Conservation (phyloP, 2,888 invertebrate genomes). For the Andrena bicolor region DNA sequence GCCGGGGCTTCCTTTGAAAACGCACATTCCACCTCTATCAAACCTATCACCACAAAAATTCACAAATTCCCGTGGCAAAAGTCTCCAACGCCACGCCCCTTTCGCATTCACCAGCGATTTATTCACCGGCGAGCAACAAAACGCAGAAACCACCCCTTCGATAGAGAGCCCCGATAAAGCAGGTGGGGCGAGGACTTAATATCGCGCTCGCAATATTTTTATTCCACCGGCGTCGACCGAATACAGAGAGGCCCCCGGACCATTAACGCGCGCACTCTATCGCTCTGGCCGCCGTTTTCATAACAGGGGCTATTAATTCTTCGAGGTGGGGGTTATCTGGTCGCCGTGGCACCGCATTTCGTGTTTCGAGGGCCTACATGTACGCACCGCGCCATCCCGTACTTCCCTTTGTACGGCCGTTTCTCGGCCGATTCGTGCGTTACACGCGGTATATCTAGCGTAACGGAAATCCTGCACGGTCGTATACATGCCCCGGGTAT, state of each 20-base stretch:
- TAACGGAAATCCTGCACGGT: conserved; percentile 73
- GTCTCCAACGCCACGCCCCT: background rate
- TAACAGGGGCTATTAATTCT: conserved; percentile 65
- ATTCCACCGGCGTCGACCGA: background rate
- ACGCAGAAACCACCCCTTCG: background rate
- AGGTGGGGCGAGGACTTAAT: conserved; percentile 9
- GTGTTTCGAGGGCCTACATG: conserved; percentile 53
- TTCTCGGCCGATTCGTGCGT: conserved; percentile 66
- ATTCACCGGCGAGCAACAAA: conserved; percentile 12
- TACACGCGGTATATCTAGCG: conserved; percentile 66
- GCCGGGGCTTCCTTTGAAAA: too few species aligned
- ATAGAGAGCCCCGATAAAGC: conserved; percentile 3
- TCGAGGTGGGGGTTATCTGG: conserved; percentile 55
- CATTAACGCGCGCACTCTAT: background rate
- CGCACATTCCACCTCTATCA: too few species aligned
- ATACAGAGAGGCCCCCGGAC: background rate
- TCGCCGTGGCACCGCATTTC: conserved; percentile 50
- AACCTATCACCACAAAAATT: too few species aligned
- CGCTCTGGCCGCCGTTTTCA: conserved; percentile 20
- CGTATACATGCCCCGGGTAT: conserved; percentile 70
- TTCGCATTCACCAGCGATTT: background rate
- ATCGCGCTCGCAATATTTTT: conserved; percentile 42
- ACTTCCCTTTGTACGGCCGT: conserved; percentile 43
- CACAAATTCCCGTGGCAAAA: too few species aligned
- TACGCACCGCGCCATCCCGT: background rate